Evolutionary conservation across 2,113 vertebrate genomes (phyloP), one percentile per base, ranked within the genome.

Genomic region (Camelus bactrianus): DNA sequence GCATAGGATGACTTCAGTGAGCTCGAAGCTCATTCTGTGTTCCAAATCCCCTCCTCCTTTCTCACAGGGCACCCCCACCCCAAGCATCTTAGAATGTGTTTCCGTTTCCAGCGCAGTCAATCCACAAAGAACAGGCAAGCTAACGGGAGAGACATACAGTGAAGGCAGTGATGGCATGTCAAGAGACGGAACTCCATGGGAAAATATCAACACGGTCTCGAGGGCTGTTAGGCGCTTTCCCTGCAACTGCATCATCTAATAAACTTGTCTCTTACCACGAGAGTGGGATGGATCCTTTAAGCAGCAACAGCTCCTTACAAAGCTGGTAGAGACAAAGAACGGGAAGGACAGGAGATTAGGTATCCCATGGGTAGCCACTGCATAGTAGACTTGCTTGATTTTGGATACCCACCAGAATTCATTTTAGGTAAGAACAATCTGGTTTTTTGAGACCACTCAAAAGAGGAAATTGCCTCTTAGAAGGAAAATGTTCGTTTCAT

Each of bases 271-370:
- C 35, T 84, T 30, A 38, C 65, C 3, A 1, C 0, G 1, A 22
- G 2, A 32, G n/a, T 3, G 30, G 65, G 64, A 48, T 0, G 3
- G 54, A 70, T 72, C 12, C 32, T 85, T 35, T 12, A 35, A 38
- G 76, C 9, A 54, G 62, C 64, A 42, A 26, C 35, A 35, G 35
- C 58, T 82, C 24, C 7, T 46, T 19, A 10, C n/a, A n/a, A 84
- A 70, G 79, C 64, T 38, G 0, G 0, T 3, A n/a, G 56, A 76
- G 42, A 58, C 56, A n/a, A 16, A 84, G 75, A 26, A 8, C 0
- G 6, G 7, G 32, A 58, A 48, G 48, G 10, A 10, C 5, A 0
- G 0, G 16, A 52, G 26, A 9, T 16, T 8, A 4, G 42, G n/a
- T 24, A 75, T 14, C 28, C 32, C 6, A 0, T 24, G 7, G 5